Evolutionary conservation across 1,140 invertebrate genomes (phyloP).

Genomic region (Drosophila hydei): DNA sequence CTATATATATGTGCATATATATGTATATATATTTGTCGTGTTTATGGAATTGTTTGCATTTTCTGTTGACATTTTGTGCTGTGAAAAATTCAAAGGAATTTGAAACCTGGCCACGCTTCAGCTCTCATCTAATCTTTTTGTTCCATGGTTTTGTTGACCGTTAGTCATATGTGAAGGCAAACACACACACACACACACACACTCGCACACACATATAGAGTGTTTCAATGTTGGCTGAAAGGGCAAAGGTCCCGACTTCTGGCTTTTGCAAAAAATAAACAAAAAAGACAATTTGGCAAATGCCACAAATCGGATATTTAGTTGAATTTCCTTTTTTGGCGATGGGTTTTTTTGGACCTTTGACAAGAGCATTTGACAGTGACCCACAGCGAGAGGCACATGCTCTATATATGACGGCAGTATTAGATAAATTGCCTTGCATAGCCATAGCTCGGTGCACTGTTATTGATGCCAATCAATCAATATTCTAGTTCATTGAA

Average conservation of each 20-base stretch:
- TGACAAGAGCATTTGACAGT: not conserved
- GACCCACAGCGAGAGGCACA: not conserved
- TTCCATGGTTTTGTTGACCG: constrained; percentile 21
- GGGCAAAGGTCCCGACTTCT: constrained; percentile 39
- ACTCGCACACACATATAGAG: not conserved
- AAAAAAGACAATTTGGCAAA: constrained; percentile 13
- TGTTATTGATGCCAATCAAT: not conserved
- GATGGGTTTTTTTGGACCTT: not conserved
- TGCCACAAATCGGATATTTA: constrained; percentile 28
- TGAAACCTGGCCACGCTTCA: constrained; percentile 27
- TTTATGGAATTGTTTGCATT: constrained; percentile 26
- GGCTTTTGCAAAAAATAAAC: constrained; percentile 12
- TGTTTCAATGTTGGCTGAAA: constrained; percentile 17
- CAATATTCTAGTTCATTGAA: constrained; percentile 6
- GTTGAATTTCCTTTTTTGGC: not conserved
- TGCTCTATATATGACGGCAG: not conserved
- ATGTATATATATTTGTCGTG: not conserved
- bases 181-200: constrained; percentile 19
- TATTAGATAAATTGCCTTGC: not conserved
- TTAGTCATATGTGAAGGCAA: constrained; percentile 24
- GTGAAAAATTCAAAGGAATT: constrained; percentile 14
- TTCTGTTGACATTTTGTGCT: constrained; percentile 51
- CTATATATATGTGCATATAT: not conserved
- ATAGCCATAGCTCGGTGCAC: not conserved
- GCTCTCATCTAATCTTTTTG: constrained; percentile 29